These are phyloP conservation scores for Ectropis grisescens DNA, from an alignment of 1,140 invertebrate species.

Conservation along the genomic window DNA sequence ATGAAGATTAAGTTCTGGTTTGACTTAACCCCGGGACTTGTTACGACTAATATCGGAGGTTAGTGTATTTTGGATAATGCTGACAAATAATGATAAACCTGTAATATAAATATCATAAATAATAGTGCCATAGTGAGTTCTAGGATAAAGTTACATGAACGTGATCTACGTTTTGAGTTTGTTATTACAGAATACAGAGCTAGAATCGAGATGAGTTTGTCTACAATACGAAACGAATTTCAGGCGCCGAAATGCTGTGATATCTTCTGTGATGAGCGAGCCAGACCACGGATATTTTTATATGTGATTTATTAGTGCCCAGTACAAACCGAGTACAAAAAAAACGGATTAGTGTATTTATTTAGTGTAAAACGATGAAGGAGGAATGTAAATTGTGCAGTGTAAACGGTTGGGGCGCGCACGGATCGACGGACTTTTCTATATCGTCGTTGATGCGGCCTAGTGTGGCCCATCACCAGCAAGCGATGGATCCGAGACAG, in stretches of 20 bases:
- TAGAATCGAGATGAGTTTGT: no score
- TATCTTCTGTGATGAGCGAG: constrained; percentile 61
- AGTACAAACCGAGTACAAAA: constrained; percentile 70
- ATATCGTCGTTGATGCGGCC: constrained; percentile 63
- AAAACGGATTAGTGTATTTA: constrained; percentile 58
- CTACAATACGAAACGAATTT: constrained; percentile 19
- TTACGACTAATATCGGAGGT: no score
- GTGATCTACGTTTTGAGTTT: no score
- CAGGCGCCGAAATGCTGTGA: constrained; percentile 56
- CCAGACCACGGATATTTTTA: constrained; percentile 60
- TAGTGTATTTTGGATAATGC: no score
- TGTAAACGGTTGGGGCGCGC: constrained; percentile 41
- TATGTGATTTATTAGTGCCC: constrained; percentile 68
- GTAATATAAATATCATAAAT: no score
- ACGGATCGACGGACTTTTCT: constrained; percentile 56
- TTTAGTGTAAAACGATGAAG: constrained; percentile 60
- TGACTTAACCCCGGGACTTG: no score
- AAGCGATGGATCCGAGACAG: constrained; percentile 45
- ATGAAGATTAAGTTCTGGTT: no score
- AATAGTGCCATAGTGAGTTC: no score
- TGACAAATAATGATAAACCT: no score
- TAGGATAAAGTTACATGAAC: no score
- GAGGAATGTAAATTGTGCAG: constrained; percentile 67
- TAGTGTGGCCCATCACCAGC: constrained; percentile 22
- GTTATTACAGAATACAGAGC: no score